Percentiles rank a stretch among this genome's conserved stretches.
These are phyloP conservation scores for Xylocampa areola DNA, from an alignment of 2,888 invertebrate genomes.

Conservation along the genomic window DNA sequence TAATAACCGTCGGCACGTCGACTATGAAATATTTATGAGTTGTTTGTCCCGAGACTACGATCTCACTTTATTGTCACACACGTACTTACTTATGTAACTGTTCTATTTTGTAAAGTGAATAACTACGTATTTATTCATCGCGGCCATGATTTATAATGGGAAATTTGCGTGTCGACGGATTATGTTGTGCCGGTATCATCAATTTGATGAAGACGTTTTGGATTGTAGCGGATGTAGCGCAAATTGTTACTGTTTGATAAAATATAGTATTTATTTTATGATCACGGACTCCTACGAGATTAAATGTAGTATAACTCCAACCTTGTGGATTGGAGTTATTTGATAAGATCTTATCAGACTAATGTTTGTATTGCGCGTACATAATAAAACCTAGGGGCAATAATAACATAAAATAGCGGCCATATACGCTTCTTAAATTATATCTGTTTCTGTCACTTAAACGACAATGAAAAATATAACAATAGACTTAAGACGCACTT, in stretches of 20 bases:
- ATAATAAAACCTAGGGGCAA: no score
- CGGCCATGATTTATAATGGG: conserved; percentile 28
- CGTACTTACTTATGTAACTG: conserved; percentile 51
- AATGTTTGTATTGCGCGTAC: no score
- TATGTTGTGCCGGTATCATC: conserved; percentile 1
- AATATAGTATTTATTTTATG: no score
- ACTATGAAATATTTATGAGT: conserved; percentile 78
- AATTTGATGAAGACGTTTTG: conserved; percentile 7
- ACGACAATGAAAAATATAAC: no score
- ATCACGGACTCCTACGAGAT: no score
- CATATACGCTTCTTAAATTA: no score
- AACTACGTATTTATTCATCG: conserved; percentile 29
- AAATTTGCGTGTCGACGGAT: conserved; percentile 27
- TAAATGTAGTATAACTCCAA: no score
- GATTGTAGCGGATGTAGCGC: conserved; percentile 9
- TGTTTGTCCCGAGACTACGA: conserved; percentile 56
- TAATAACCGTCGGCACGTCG: conserved; percentile 78
- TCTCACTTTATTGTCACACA: conserved; percentile 72
- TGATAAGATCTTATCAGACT: no score
- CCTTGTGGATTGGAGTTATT: no score
- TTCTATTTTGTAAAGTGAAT: conserved; percentile 41
- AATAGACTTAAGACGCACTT: no score
- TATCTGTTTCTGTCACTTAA: no score
- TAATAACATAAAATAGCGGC: no score
- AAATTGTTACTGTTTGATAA: neutral